Conservation (phyloP, 2,797 vertebrate species). For the Malacoctenus gilli region DNA sequence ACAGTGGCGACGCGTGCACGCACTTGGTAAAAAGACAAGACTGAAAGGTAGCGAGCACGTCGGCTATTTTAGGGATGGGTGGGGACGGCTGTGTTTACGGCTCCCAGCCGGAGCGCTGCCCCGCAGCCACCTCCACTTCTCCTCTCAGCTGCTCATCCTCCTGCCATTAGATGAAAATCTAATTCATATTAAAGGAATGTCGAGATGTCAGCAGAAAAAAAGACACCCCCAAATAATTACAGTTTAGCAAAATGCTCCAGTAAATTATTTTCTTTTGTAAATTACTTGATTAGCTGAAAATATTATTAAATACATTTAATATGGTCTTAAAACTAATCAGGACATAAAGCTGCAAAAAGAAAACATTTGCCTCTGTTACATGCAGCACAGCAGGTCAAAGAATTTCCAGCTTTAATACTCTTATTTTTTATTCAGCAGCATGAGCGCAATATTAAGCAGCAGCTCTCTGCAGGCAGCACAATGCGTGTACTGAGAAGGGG, state of each 20-base stretch:
- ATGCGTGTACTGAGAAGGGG: not conserved
- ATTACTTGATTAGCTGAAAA: not conserved
- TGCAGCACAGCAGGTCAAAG: not conserved
- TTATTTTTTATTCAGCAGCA: not conserved
- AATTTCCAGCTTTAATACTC: constrained; percentile 4
- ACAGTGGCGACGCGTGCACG: constrained; percentile 62
- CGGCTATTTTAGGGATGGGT: constrained; percentile 34
- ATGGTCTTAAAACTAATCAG: not conserved
- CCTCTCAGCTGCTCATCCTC: not conserved
- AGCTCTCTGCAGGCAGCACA: not conserved
- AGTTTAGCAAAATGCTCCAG: too few relatives aligned
- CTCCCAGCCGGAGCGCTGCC: constrained; percentile 15
- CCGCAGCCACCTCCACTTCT: not conserved
- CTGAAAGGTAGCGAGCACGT: constrained; percentile 51
- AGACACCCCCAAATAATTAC: too few relatives aligned
- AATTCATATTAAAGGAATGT: too few relatives aligned
- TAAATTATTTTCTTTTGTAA: too few relatives aligned
- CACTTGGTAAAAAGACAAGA: constrained; percentile 35
- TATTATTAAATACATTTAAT: not conserved
- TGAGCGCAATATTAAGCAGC: not conserved
- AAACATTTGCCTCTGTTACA: too few relatives aligned
- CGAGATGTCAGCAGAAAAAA: too few relatives aligned
- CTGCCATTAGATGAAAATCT: not conserved
- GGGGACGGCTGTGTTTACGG: constrained; percentile 29
- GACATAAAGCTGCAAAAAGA: not conserved